Base-by-base conservation (phyloP, 2,113 vertebrate genomes). In the Passer domesticus region DNA sequence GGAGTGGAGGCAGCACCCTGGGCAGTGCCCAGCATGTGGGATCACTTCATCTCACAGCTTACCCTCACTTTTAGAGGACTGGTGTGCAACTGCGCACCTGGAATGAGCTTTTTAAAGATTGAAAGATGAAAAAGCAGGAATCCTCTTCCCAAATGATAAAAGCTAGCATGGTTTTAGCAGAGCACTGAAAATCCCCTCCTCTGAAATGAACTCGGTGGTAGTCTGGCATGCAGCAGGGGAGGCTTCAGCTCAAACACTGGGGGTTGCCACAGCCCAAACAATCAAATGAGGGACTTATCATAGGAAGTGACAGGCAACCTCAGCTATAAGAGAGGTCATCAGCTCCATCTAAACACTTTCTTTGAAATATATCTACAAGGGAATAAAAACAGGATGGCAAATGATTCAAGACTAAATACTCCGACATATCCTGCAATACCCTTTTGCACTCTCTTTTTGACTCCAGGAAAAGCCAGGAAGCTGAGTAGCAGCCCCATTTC, bases 381-480 rank as follows among this genome's bases (percentile, higher is more conserved):
- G 79, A 88, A 86, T 92, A 81, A 94, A 96, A 95, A 96, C 93
- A 96, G 93, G 94, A 94, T 95, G 93, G 85, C 46, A 86, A 91
- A 59, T 7, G 33, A 59, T 59, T 95, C 87, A 93, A 93, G 85
- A 92, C 79, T 92, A 93, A 95, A 94, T 94, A 95, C 22, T 50
- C 83, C 0, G 2, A 83, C 75, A 94, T 92, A 93, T 85, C 82
- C 84, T 96, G 63, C 89, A 94, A 74, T 94, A 95, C 43, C 84
- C 91, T 97, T 97, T 95, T 96, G 95, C 91, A 95, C 93, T 90
- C 84, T 90, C 84, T 92, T 88, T 97, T 53, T 53, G 59, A 95
- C 63, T 94, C 63, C 90, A 95, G 91, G 90, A 95, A 91, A 94
- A 93, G 84, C 24, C 1, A 0, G 67, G 82, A 96, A 94, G 87